Evolutionary conservation across 92 coral and sea anemone genomes (phyloP).

Genomic region (Bergia puertoricense): DNA sequence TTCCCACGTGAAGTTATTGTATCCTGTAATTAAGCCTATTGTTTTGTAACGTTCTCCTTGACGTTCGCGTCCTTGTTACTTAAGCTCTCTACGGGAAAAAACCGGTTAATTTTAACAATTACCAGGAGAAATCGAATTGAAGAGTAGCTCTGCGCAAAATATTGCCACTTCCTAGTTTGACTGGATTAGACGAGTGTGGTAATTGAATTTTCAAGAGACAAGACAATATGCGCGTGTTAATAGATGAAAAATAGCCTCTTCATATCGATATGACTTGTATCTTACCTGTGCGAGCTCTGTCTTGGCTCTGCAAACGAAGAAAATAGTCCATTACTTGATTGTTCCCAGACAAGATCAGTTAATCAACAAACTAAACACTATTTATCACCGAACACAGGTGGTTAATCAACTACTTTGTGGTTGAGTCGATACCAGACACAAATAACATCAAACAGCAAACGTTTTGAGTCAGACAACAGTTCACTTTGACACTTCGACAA

Average conservation of each 20-base stretch:
- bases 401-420: not conserved
- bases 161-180: not conserved
- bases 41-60: no score
- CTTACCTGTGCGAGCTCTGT: slow-evolving; percentile 59
- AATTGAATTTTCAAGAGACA: not conserved
- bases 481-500: not conserved
- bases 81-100: not conserved
- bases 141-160: not conserved
- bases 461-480: not conserved
- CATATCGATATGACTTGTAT: not conserved
- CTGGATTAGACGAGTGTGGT: not conserved
- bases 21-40: no score
- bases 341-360: not conserved
- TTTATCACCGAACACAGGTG: not conserved
- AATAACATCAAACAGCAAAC: not conserved
- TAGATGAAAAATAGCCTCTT: not conserved
- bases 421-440: not conserved
- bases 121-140: not conserved
- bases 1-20: no score
- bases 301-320: slow-evolving; percentile 49
- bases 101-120: not conserved
- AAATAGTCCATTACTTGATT: slow-evolving; percentile 20
- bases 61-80: no score
- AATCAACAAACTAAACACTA: not conserved
- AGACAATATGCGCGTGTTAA: not conserved